phyloP scores from a whole-genome alignment of 2,888 invertebrate species.

The Clivina fossor region DNA sequence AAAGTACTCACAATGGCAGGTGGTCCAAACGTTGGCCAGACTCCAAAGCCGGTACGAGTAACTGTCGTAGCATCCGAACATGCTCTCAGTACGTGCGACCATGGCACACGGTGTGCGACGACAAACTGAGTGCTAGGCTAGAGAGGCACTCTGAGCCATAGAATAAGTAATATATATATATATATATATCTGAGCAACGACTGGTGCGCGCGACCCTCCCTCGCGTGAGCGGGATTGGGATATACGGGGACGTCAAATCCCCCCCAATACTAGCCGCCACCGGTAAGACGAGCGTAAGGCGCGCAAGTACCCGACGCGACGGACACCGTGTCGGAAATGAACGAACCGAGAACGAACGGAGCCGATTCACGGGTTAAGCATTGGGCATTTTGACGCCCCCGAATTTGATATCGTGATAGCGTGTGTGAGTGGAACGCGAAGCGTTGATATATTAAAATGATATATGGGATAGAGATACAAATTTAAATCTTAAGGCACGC shows the following conservation, averaged over 20 bases:
- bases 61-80: constrained; percentile 75
- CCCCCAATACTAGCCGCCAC: too few relatives aligned
- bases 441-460: constrained; percentile 31
- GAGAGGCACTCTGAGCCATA: too few relatives aligned
- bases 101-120: constrained; percentile 74
- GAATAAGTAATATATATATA: too few relatives aligned
- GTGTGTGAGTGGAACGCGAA: too few relatives aligned
- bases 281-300: too few relatives aligned
- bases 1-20: constrained; percentile 76
- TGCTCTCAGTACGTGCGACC: constrained; percentile 78
- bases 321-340: too few relatives aligned
- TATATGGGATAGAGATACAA: constrained; percentile 27
- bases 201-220: constrained; percentile 26
- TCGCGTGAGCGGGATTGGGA: too few relatives aligned
- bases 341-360: constrained; percentile 41
- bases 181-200: too few relatives aligned
- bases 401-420: constrained; percentile 35
- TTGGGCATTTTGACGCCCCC: too few relatives aligned
- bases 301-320: constrained; percentile 39
- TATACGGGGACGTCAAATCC: too few relatives aligned
- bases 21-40: constrained; percentile 75
- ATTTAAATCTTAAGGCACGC: constrained; percentile 32
- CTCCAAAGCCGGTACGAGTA: constrained; percentile 77
- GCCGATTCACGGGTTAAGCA: too few relatives aligned
- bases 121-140: constrained; percentile 43